These are phyloP conservation scores for Dermochelys coriacea DNA, from an alignment of 2,797 vertebrate genomes.

Conservation along the genomic window DNA sequence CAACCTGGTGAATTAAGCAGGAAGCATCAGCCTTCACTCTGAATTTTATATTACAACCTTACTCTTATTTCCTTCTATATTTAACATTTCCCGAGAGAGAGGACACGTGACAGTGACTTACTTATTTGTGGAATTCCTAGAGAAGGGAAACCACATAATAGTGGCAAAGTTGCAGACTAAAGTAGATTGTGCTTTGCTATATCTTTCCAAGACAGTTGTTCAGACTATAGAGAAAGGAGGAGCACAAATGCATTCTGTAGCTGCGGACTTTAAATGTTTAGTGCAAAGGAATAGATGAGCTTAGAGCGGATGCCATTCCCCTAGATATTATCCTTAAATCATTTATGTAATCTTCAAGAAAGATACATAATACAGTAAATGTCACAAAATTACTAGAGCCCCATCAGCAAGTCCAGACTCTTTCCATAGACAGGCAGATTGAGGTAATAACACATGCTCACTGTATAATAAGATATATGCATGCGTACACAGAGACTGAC, in stretches of 20 bases:
- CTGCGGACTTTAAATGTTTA: background rate
- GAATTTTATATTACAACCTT: background rate
- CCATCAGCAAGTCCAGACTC: background rate
- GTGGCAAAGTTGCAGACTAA: conserved; percentile 2
- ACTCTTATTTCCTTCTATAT: background rate
- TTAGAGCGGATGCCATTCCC: background rate
- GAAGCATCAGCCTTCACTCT: background rate
- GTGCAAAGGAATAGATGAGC: conserved; percentile 72
- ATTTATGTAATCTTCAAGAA: conserved; percentile 37
- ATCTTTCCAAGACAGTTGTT: background rate
- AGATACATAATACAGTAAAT: background rate
- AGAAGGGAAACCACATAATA: background rate
- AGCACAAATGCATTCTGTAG: background rate
- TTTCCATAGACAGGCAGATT: background rate
- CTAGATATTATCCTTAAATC: conserved; percentile 40
- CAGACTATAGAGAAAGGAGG: background rate
- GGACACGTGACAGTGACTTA: background rate
- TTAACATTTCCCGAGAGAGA: background rate
- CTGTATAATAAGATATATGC: background rate
- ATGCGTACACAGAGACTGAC: background rate
- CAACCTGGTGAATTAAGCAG: rapidly evolving
- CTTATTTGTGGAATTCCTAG: background rate
- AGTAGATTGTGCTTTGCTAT: background rate
- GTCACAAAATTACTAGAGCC: background rate
- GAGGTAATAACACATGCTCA: background rate